A percentile compares a stretch with the other conserved stretches of the same genome.
Conservation (phyloP, 2,113 vertebrate species). For the Danionella cerebrum region DNA sequence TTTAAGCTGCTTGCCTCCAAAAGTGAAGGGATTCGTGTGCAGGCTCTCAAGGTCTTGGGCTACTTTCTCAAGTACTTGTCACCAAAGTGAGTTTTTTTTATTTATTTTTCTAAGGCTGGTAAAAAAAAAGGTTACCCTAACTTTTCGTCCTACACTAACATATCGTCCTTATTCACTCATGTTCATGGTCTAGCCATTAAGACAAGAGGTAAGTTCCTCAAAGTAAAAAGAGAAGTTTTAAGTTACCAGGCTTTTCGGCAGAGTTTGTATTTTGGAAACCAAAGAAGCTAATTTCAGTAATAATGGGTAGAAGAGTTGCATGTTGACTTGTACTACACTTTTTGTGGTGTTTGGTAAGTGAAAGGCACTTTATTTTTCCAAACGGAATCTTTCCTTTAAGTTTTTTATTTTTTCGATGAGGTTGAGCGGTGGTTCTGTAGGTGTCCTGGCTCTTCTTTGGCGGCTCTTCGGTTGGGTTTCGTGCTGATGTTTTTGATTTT, state of each 20-base stretch:
- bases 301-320: too few relatives aligned
- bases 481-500: slow-evolving; percentile 1
- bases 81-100: slow-evolving; percentile 77
- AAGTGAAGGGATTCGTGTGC: slow-evolving; percentile 88
- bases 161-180: too few relatives aligned
- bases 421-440: neutral
- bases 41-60: slow-evolving; percentile 91
- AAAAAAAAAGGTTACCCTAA: too few relatives aligned
- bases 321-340: neutral
- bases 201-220: too few relatives aligned
- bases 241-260: too few relatives aligned
- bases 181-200: too few relatives aligned
- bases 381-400: too few relatives aligned
- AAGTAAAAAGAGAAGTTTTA: too few relatives aligned
- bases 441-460: neutral
- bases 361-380: slow-evolving; percentile 1
- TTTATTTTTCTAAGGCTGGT: neutral
- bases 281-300: too few relatives aligned
- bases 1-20: slow-evolving; percentile 95
- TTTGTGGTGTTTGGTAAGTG: slow-evolving; percentile 6
- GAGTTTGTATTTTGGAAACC: too few relatives aligned
- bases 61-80: slow-evolving; percentile 90
- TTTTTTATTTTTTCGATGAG: neutral
- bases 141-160: too few relatives aligned
- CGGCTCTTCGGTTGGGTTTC: too few relatives aligned